Percentiles rank a stretch among this genome's conserved stretches.
phyloP scores from a whole-genome alignment of 2,113 vertebrate species.

The Ailuropoda melanoleuca region DNA sequence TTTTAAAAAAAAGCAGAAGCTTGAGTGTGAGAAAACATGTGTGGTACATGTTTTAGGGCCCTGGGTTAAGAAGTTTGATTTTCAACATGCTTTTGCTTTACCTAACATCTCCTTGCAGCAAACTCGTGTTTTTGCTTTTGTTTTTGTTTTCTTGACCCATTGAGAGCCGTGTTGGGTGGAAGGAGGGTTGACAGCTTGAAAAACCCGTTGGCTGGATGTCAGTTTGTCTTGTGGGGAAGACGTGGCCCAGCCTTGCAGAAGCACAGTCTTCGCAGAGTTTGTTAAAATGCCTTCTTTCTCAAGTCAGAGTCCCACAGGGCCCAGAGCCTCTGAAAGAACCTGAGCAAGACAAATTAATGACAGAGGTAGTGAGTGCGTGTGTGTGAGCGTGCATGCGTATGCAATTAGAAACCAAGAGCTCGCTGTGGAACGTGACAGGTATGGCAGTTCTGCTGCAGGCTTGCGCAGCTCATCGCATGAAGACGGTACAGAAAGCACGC shows the following conservation, averaged over 20 bases:
- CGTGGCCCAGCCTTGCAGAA: neutral
- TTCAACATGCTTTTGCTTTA: conserved; percentile 17
- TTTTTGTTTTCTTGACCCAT: neutral
- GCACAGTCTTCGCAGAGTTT: neutral
- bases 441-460: neutral
- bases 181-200: neutral
- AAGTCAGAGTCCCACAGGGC: neutral
- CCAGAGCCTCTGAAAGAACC: neutral
- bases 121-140: neutral
- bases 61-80: neutral
- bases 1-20: neutral
- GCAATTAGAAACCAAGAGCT: neutral
- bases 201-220: neutral
- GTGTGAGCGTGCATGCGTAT: neutral
- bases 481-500: neutral
- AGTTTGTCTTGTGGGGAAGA: conserved; percentile 24
- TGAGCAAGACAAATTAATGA: neutral
- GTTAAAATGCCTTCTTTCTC: neutral
- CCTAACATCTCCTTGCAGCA: neutral
- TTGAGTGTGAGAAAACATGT: neutral
- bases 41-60: neutral
- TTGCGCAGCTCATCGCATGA: neutral
- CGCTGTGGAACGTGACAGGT: neutral
- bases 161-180: neutral
- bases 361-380: neutral